A percentile compares a stretch with the other conserved stretches of the same genome.
Conservation (phyloP, 2,113 vertebrate genomes). For the Bujurquina vittata region DNA sequence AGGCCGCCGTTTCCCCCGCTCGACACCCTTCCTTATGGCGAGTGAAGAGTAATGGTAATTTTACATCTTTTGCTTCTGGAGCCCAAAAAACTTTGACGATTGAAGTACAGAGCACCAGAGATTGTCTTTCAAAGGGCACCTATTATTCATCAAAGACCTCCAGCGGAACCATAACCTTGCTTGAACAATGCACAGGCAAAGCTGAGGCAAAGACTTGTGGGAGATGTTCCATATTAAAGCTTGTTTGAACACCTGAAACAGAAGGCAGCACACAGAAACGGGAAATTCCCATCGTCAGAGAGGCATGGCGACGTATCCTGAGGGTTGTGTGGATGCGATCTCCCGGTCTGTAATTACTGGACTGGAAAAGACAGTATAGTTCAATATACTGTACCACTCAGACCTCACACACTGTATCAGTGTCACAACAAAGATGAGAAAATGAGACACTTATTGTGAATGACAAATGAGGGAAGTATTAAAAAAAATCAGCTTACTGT, state of each 20-base stretch:
- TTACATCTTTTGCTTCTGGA: constrained; percentile 19
- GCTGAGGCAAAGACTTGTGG: constrained; percentile 23
- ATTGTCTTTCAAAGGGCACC: constrained; percentile 34
- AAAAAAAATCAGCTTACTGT: constrained; percentile 4
- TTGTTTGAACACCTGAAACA: constrained; percentile 66
- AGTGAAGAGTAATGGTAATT: constrained; percentile 44
- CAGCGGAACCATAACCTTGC: constrained; percentile 26
- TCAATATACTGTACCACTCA: constrained; percentile 30
- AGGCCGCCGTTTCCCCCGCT: constrained; percentile 17
- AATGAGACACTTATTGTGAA: constrained; percentile 17
- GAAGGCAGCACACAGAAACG: constrained; percentile 26
- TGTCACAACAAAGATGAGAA: constrained; percentile 29
- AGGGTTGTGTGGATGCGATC: constrained; percentile 44
- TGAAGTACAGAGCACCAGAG: constrained; percentile 27
- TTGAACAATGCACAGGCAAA: constrained; percentile 37
- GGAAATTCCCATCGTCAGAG: constrained; percentile 70
- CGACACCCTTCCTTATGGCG: constrained; percentile 28
- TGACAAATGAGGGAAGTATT: constrained; percentile 50
- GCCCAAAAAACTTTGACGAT: constrained; percentile 49
- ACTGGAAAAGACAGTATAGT: constrained; percentile 42
- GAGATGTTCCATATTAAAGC: constrained; percentile 45
- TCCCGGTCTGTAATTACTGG: constrained; percentile 61
- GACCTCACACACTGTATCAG: constrained; percentile 59
- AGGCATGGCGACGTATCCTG: constrained; percentile 39
- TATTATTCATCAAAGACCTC: constrained; percentile 68